Percentiles rank a stretch among this genome's conserved stretches.
These are phyloP conservation scores for Drosophila seguyi DNA, from an alignment of 1,140 invertebrate species.

Conservation along the genomic window DNA sequence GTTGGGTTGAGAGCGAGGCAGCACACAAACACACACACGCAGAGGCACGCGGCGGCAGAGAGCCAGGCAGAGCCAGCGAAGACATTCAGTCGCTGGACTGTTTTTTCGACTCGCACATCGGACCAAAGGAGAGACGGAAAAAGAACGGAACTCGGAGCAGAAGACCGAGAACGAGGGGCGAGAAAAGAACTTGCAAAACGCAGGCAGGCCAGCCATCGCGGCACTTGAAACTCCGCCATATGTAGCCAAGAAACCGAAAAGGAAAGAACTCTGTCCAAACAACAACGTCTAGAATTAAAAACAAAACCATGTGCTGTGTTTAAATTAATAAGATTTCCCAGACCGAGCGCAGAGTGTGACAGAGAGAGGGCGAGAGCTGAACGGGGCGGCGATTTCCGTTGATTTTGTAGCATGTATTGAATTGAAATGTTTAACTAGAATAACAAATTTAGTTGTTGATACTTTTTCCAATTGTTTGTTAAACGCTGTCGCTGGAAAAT, in stretches of 20 bases:
- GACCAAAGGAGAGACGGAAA: conserved; percentile 21
- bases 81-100: neutral
- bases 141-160: conserved; percentile 9
- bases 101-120: conserved; percentile 40
- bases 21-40: neutral
- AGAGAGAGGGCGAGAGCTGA: conserved; percentile 43
- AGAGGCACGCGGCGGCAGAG: conserved; percentile 20
- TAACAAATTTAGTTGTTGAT: conserved; percentile 85
- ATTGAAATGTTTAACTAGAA: conserved; percentile 82
- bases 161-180: conserved; percentile 13
- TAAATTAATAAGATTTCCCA: conserved; percentile 40
- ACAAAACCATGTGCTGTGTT: conserved; percentile 69
- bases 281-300: conserved; percentile 41
- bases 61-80: neutral
- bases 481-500: conserved; percentile 61
- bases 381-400: conserved; percentile 75
- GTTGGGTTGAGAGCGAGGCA: neutral
- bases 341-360: conserved; percentile 19
- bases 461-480: conserved; percentile 82
- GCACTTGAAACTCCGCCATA: conserved; percentile 64
- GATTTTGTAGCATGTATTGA: conserved; percentile 76
- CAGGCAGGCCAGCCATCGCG: conserved; percentile 35
- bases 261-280: conserved; percentile 31
- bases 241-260: conserved; percentile 32
- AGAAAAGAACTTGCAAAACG: conserved; percentile 16